Percentiles rank a stretch among this genome's conserved stretches.
phyloP scores from a whole-genome alignment of 1,140 invertebrate genomes.

The Bemisia tabaci region DNA sequence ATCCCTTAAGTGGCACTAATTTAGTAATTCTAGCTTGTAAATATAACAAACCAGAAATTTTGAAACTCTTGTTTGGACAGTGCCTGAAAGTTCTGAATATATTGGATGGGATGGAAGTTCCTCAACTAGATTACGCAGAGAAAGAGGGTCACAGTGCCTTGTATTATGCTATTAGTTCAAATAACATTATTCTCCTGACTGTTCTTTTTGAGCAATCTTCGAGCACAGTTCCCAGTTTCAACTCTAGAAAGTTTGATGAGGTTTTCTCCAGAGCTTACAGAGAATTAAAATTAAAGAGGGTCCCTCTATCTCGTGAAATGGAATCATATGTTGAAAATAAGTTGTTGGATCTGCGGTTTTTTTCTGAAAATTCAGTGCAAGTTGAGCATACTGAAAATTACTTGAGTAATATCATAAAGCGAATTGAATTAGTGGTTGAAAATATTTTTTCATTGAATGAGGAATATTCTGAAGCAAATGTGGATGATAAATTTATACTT shows the following conservation, averaged over 20 bases:
- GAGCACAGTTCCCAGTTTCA: not conserved
- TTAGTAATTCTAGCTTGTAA: constrained; percentile 7
- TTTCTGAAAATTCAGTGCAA: not conserved
- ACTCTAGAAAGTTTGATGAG: constrained; percentile 5
- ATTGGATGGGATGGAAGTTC: not conserved
- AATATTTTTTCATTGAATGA: constrained; percentile 6
- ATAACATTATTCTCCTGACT: constrained; percentile 8
- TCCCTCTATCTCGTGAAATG: constrained; percentile 10
- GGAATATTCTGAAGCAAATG: constrained; percentile 1
- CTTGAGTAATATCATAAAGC: not conserved
- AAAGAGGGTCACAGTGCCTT: constrained; percentile 8
- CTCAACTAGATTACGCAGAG: constrained; percentile 3
- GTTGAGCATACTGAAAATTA: not conserved
- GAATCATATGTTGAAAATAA: constrained; percentile 12
- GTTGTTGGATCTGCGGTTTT: constrained; percentile 9
- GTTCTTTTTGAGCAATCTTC: constrained; percentile 12
- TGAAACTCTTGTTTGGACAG: not conserved
- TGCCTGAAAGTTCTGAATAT: not conserved
- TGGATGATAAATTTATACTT: constrained; percentile 9
- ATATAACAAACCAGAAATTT: not conserved
- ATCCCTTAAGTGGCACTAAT: too few species aligned
- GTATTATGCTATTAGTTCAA: constrained; percentile 12
- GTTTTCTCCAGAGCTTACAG: constrained; percentile 11
- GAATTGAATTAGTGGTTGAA: constrained; percentile 4
- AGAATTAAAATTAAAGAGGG: constrained; percentile 12